phyloP scores from a whole-genome alignment of 2,113 vertebrate species.

The Tenrec ecaudatus region DNA sequence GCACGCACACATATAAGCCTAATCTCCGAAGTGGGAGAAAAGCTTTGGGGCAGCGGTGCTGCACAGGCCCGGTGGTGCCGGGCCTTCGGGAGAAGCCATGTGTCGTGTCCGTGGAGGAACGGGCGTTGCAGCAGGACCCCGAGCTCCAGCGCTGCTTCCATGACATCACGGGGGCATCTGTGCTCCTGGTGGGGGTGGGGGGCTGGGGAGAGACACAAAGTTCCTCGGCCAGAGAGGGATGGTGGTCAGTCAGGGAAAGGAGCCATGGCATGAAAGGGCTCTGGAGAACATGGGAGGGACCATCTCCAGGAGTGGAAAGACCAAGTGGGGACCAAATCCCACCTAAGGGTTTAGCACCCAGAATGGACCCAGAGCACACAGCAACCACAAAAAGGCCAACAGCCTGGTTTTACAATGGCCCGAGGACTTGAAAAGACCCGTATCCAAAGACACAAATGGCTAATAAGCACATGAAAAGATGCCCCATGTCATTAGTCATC shows the following conservation, averaged over 20 bases:
- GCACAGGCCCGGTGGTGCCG: too few relatives aligned
- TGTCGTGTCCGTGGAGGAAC: neutral
- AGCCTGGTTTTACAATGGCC: neutral
- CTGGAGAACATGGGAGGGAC: neutral
- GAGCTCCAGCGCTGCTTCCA: conserved; percentile 1
- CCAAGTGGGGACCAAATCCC: neutral
- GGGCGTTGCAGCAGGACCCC: neutral
- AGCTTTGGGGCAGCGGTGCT: neutral
- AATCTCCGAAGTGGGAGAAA: neutral
- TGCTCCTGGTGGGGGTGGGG: too few relatives aligned
- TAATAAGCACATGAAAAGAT: neutral
- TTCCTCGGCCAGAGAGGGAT: neutral
- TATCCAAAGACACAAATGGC: neutral
- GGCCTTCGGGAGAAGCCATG: too few relatives aligned
- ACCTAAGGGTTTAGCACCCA: neutral
- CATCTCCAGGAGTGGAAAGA: neutral
- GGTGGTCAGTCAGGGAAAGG: neutral
- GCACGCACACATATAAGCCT: neutral
- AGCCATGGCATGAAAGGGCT: neutral
- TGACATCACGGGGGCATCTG: neutral
- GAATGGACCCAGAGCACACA: neutral
- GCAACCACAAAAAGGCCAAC: neutral
- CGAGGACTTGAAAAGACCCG: neutral
- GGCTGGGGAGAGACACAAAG: neutral
- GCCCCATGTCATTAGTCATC: neutral